These are phyloP conservation scores for Grantiella picta DNA, from an alignment of 2,113 vertebrate genomes.

Conservation along the genomic window DNA sequence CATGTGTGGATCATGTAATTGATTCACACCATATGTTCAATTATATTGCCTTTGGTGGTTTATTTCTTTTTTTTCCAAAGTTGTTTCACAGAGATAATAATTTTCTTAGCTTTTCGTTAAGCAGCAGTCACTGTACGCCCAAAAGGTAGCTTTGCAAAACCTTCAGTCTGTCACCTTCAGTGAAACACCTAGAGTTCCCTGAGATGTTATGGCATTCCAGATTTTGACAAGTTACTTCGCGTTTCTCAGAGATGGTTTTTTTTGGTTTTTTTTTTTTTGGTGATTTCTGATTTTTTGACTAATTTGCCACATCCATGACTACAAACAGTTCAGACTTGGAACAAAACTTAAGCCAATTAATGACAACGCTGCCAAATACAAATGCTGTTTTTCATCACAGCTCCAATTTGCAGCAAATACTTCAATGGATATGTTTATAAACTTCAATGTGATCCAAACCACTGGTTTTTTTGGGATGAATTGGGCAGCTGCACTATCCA, in stretches of 20 bases:
- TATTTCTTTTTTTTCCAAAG: neutral
- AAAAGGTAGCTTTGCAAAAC: neutral
- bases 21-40: neutral
- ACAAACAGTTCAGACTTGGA: neutral
- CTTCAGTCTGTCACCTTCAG: neutral
- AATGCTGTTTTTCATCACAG: neutral
- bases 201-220: neutral
- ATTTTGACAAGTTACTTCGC: neutral
- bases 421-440: neutral
- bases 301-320: neutral
- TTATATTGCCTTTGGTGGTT: neutral
- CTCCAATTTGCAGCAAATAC: neutral
- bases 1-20: neutral
- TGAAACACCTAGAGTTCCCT: neutral
- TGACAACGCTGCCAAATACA: accelerated
- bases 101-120: neutral
- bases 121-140: accelerated
- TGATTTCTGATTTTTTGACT: neutral
- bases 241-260: neutral
- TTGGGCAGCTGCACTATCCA: neutral
- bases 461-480: neutral
- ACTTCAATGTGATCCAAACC: neutral
- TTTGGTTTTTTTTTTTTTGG: neutral
- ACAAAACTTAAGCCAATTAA: neutral
- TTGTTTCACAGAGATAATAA: neutral